Base-by-base conservation (phyloP, 2,113 vertebrate genomes). In the Empidonax alnorum region DNA sequence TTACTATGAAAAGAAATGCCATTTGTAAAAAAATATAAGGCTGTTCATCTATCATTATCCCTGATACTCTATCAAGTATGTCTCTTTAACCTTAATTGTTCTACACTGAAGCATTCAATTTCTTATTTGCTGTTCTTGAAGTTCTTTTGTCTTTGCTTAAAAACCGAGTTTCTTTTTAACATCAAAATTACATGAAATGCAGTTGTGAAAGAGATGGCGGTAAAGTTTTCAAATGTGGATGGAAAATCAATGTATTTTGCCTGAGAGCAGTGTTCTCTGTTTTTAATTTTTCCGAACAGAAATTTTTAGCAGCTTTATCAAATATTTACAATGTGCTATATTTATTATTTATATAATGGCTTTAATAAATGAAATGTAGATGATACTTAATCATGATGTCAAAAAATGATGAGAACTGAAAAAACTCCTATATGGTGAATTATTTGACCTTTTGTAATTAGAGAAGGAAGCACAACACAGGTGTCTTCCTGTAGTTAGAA, bases 401-500 rank as follows among this genome's bases (percentile, higher is more conserved):
- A 6, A 81, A 94, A 97, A 95, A 92, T 87, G 74, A 85, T 66
- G 92, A 96, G 79, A 95, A 77, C 68, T 74, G 84, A 96, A 97
- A 97, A 90, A 94, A 73, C 73, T 80, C 52, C 52, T 77, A 86
- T 14, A 31, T 72, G 19, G 10, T 81, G 87, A 95, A 95, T 87
- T 92, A 55, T 81, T 92, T 97, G 94, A 97, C 95, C 96, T 95
- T 65, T 80, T 82, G 89, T 84, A 98, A 97, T 97, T 86, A 24
- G 50, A 88, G 61, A 89, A 88, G 89, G 84, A 97, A 96, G 89
- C 82, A 72, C 63, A 71, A 90, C 47, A 69, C 97, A 98, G 98
- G 96, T 98, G 97, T 97, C 95, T 96, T 97, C 90, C 96, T 96
- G 95, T 50, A 89, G 47, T 94, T 89, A 96, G 90, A 6, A 66